Evolutionary conservation across 2,888 invertebrate genomes (phyloP), one percentile per base, ranked within the genome.

Genomic region (Andrena bucephala): DNA sequence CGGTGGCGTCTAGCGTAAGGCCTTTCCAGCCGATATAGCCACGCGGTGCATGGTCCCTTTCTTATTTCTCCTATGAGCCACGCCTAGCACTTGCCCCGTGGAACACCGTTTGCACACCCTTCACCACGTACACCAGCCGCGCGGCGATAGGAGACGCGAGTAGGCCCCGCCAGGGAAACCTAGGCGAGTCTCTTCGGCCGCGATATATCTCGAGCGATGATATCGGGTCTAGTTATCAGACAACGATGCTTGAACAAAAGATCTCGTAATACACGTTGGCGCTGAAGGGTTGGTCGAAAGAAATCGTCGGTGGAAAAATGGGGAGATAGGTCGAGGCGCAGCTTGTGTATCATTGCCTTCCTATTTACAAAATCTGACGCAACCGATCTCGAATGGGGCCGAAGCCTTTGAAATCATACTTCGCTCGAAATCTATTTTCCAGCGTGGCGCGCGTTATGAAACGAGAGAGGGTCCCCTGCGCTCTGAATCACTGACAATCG

Each of bases 21-120:
- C 90, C 90, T 90, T 90, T 90, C 88, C 89, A 87, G 57, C 68
- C 69, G 87, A 83, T 71, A 82, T 68, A 85, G 86, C 88, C 87
- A 77, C 86, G 84, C 87, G 74, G 62, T 79, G 71, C 75, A 65
- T 48, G 66, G 87, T 90, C 91, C 92, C 93, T 93, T 93, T 93
- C 92, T 91, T 93, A 91, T 92, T 92, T 91, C 92, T 90, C 90
- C 87, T 90, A 79, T 75, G 89, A 83, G 91, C 93, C 93, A 93
- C 93, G 93, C 93, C 93, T 92, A 91, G 88, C 83, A 80, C 84
- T 89, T 87, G 90, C 89, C 85, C 90, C 29, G 86, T 86, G 75
- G 68, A 83, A 13, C 8, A 85, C 85, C 65, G 84, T 85, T 85
- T 75, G 85, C 85, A 75, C 90, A 90, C 91, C 91, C 91, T 91